Base-by-base conservation (phyloP, 1,140 invertebrate species). In the Mesaphorura yosii region DNA sequence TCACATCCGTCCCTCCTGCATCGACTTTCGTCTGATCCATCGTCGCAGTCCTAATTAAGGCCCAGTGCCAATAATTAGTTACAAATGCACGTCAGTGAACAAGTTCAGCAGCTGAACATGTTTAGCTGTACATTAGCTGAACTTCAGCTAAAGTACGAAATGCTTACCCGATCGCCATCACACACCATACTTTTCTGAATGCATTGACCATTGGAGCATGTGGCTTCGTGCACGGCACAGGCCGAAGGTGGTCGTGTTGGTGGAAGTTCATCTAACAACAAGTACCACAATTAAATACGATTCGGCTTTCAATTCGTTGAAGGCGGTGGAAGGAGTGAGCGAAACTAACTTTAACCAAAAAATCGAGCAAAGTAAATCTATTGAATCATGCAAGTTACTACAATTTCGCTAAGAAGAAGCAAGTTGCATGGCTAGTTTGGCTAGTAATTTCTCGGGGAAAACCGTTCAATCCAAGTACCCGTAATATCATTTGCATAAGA, bases 151-250 rank as follows among this genome's bases (percentile, higher is more conserved):
- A n/a, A n/a, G n/a, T 42, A 42, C 40, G 12, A 42, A 6, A 20
- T 34, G n/a, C 31, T 34, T n/a, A 42, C 22, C 17, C 22, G 20
- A 14, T 55, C 26, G 31, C 54, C 48, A 28, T 51, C 54, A 39
- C 92, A 20, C 38, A 28, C 41, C 50, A 52, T 47, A 22, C 19
- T 20, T 66, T 84, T 86, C 0, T 80, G 73, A 58, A 98, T 91
- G 67, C 93, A 98, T 55, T 92, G 78, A 34, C 88, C 87, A 67
- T 89, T 93, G 31, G 77, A 78, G 66, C 93, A 97, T 0, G 87
- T 91, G 0, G 90, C 88, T 72, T 97, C 80, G 58, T 87, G 74
- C 17, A 77, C 68, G 50, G 72, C 72, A 66, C 91, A 95, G 6
- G 75, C 69, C 64, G 68, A 68, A 54, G 76, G 71, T 25, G 76